Evolutionary conservation across 2,797 vertebrate genomes (phyloP).

Genomic region (Hyperoplus immaculatus): DNA sequence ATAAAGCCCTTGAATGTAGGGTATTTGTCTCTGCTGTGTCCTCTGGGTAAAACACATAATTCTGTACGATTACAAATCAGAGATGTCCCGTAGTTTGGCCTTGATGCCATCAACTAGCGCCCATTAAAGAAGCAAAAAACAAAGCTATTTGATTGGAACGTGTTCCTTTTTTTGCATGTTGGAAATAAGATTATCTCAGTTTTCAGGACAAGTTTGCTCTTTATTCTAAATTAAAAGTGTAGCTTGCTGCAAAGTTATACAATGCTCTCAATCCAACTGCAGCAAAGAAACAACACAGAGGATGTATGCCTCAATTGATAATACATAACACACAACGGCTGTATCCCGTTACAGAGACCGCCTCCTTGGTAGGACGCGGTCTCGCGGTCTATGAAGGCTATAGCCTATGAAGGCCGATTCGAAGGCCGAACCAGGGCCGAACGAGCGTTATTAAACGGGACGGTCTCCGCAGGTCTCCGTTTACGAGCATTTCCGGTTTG

Average conservation of each 20-base stretch:
- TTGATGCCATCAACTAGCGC: conserved; percentile 48
- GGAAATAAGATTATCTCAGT: conserved; percentile 48
- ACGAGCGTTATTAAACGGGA: too few relatives aligned
- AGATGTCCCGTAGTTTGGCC: conserved; percentile 43
- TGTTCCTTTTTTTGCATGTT: conserved; percentile 43
- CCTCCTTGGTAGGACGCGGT: too few relatives aligned
- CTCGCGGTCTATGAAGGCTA: too few relatives aligned
- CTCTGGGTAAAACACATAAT: conserved; percentile 49
- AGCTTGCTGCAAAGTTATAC: conserved; percentile 48
- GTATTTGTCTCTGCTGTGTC: conserved; percentile 44
- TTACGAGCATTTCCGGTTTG: too few relatives aligned
- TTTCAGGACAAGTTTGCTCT: conserved; percentile 66
- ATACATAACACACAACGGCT: not conserved
- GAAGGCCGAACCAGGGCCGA: too few relatives aligned
- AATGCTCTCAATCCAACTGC: conserved; percentile 45
- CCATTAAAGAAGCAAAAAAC: conserved; percentile 58
- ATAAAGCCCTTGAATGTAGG: conserved; percentile 60
- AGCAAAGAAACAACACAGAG: conserved; percentile 23
- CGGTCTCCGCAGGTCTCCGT: too few relatives aligned
- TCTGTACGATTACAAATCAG: conserved; percentile 46
- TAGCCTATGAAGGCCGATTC: too few relatives aligned
- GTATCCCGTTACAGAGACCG: too few relatives aligned
- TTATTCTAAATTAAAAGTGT: conserved; percentile 48
- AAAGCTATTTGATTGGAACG: conserved; percentile 57
- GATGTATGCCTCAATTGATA: conserved; percentile 15